These are phyloP conservation scores for Ips nitidus DNA, from an alignment of 1,140 invertebrate genomes.

Conservation along the genomic window DNA sequence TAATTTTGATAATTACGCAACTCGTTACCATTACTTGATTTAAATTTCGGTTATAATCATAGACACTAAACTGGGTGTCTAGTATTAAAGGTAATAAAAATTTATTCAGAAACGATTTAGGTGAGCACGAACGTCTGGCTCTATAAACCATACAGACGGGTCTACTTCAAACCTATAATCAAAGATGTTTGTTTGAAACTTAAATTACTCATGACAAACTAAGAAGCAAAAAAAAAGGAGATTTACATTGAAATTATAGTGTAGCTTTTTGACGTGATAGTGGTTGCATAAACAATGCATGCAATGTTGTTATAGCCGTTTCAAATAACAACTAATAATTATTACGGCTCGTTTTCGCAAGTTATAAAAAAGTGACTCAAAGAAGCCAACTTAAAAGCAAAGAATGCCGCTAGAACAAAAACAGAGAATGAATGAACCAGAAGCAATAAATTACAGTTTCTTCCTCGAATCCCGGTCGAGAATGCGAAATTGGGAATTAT, in stretches of 20 bases:
- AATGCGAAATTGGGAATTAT: neutral
- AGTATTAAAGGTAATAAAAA: conserved; percentile 25
- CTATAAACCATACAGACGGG: conserved; percentile 11
- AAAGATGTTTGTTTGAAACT: conserved; percentile 9
- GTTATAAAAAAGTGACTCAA: too few relatives aligned
- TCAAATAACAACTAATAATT: too few relatives aligned
- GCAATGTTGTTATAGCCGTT: too few relatives aligned
- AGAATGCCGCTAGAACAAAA: neutral
- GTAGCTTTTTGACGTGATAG: too few relatives aligned
- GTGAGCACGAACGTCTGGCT: conserved; percentile 24
- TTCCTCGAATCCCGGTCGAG: neutral
- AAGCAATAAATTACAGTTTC: neutral
- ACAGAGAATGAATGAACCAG: neutral
- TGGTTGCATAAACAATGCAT: too few relatives aligned
- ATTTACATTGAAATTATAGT: too few relatives aligned
- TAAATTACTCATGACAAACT: conserved; percentile 10
- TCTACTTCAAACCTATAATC: conserved; percentile 18
- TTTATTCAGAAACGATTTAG: conserved; percentile 14
- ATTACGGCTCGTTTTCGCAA: too few relatives aligned
- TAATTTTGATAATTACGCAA: conserved; percentile 1
- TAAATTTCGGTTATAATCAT: conserved; percentile 12
- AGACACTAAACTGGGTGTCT: conserved; percentile 17
- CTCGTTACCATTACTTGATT: conserved; percentile 6
- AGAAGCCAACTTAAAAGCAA: too few relatives aligned
- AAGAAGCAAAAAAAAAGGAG: neutral